These are phyloP conservation scores for Pheosia gnoma DNA, from an alignment of 2,888 invertebrate genomes.

Conservation along the genomic window DNA sequence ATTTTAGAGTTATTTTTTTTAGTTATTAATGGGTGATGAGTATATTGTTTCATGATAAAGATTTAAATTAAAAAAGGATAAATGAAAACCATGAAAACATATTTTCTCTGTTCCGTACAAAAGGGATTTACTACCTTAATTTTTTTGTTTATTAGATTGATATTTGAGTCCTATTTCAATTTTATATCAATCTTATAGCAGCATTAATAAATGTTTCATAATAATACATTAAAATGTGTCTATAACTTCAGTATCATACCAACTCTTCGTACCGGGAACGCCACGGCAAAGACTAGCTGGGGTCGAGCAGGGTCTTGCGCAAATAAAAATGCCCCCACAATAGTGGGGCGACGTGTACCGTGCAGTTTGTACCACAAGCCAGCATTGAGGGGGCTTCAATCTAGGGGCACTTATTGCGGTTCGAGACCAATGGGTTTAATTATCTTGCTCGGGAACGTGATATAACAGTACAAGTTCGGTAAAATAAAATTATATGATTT, in stretches of 20 bases:
- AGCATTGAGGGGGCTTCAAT: background rate
- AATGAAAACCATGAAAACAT: too few species aligned
- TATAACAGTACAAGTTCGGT: background rate
- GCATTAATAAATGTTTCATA: too few species aligned
- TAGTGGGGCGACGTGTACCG: slow-evolving; percentile 7
- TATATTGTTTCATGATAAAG: background rate
- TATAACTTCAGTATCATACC: background rate
- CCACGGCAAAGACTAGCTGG: slow-evolving; percentile 5
- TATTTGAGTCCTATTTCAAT: too few species aligned
- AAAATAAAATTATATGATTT: too few species aligned
- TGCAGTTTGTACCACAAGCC: background rate
- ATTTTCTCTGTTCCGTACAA: too few species aligned
- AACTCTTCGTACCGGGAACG: background rate
- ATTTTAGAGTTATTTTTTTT: background rate
- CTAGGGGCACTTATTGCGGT: background rate
- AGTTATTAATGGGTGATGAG: background rate
- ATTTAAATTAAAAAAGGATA: background rate
- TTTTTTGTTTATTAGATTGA: too few species aligned
- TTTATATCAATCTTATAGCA: too few species aligned
- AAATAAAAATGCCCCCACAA: slow-evolving; percentile 38
- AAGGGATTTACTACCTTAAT: too few species aligned
- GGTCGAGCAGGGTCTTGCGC: slow-evolving; percentile 22
- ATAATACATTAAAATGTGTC: background rate
- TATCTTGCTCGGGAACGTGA: background rate
- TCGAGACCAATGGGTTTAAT: background rate